Percentiles rank a stretch among this genome's conserved stretches.
These are phyloP conservation scores for Myopa testacea DNA, from an alignment of 2,888 invertebrate genomes.

Conservation along the genomic window DNA sequence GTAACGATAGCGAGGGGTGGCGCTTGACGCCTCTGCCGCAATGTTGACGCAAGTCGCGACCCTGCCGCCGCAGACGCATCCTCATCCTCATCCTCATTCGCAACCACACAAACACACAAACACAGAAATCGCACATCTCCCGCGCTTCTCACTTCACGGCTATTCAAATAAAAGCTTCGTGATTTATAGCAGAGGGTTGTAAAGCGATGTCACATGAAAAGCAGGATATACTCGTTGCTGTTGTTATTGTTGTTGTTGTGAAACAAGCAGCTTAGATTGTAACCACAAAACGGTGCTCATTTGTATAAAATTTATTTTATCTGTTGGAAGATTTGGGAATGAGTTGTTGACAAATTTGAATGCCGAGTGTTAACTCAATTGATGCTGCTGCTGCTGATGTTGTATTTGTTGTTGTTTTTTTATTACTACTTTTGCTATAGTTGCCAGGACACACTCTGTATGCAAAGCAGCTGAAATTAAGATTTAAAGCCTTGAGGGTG, in stretches of 20 bases:
- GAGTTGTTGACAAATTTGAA: constrained; percentile 38
- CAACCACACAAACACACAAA: not conserved
- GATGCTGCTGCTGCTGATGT: constrained; percentile 22
- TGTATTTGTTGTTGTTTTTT: constrained; percentile 14
- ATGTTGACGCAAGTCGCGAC: not conserved
- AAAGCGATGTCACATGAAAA: not conserved
- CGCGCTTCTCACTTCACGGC: constrained; percentile 19
- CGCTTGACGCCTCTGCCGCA: no score
- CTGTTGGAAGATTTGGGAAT: not conserved
- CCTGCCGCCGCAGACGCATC: not conserved
- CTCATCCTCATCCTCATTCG: not conserved
- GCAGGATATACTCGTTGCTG: not conserved
- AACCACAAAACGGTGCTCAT: constrained; percentile 28
- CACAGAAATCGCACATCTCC: not conserved
- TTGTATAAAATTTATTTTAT: constrained; percentile 37
- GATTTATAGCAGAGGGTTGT: constrained; percentile 35
- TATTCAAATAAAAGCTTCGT: constrained; percentile 35
- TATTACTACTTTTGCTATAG: not conserved
- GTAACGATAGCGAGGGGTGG: not conserved
- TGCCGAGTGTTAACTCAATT: constrained; percentile 37
- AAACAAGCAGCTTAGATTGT: constrained; percentile 4
- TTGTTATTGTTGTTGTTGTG: constrained; percentile 13
- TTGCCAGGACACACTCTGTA: constrained; percentile 21
- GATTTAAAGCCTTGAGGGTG: constrained; percentile 5
- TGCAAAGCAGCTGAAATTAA: constrained; percentile 35